Base-by-base conservation (phyloP, 2,797 vertebrate species). In the Crocodylus rhombifer region DNA sequence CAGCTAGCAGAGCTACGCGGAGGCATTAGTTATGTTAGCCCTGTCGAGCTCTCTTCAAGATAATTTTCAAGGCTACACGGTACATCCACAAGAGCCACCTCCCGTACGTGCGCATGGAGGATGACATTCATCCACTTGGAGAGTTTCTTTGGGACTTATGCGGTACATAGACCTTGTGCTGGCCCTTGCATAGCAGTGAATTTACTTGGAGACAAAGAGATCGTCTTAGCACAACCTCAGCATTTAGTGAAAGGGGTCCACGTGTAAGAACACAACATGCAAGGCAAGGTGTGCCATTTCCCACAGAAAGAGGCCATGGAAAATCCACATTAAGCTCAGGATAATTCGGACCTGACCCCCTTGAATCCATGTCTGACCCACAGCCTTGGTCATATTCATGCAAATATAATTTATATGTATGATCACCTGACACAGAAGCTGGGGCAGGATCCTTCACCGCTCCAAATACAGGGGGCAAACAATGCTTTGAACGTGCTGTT, bases 181-280 rank as follows among this genome's bases (percentile, higher is more conserved):
- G 67, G 69, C 85, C 60, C 51, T 42, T 74, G 28, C 62, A 25
- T 33, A 36, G 30, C n/a, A 76, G 18, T 61, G 36, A 80, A 61
- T 86, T 82, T 17, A 13, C 7, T 73, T 33, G 67, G 65, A 90
- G 74, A 60, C 11, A 5, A 57, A 33, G 74, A 30, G 1, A 1
- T 10, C 84, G 60, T 60, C 69, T 15, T 67, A 12, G 36, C 4
- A 30, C 1, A 55, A 14, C 56, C 26, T 92, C 14, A 21, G 5
- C 42, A 42, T 83, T 76, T 18, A 5, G 16, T 88, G 67, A 8
- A 11, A 60, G 21, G 1, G 88, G 62, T 17, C n/a, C 23, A 63
- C 30, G 95, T 87, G 75, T 21, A n/a, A 90, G 3, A 30, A 25
- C 77, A 78, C 0, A 0, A 67, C n/a, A 65, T 65, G 23, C 42